Percentiles rank a stretch among this genome's conserved stretches.
Conservation (phyloP, 2,113 vertebrate species). For the Pardalotus punctatus region DNA sequence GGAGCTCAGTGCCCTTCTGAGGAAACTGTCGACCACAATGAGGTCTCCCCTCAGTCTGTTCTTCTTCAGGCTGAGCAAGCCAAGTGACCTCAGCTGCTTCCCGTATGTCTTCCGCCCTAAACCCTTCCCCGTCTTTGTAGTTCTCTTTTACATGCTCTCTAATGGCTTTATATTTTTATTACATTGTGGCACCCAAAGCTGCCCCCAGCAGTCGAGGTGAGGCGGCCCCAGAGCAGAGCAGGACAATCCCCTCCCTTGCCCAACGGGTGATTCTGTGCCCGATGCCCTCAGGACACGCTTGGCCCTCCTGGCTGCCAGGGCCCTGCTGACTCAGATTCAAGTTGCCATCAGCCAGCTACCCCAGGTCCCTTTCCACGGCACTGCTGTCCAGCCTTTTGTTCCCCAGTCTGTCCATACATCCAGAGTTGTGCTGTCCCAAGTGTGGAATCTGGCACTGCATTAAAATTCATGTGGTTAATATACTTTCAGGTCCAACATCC, state of each 20-base stretch:
- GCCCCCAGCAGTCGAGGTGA: not conserved
- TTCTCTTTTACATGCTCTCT: not conserved
- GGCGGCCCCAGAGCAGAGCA: accelerated
- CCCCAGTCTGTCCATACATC: accelerated
- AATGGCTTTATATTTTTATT: no score
- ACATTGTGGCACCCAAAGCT: not conserved
- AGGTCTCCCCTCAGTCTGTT: not conserved
- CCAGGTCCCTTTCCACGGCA: accelerated
- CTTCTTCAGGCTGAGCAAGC: not conserved
- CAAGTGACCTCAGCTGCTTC: not conserved
- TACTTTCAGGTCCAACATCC: not conserved
- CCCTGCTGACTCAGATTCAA: accelerated
- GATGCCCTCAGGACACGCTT: not conserved
- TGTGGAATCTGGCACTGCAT: no score
- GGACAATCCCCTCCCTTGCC: not conserved
- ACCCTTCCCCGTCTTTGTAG: not conserved
- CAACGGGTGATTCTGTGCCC: accelerated
- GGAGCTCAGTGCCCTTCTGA: not conserved
- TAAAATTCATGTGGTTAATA: not conserved
- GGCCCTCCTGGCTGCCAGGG: not conserved
- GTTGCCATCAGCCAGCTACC: accelerated
- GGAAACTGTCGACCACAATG: no score
- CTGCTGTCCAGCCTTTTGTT: accelerated
- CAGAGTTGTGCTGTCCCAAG: not conserved
- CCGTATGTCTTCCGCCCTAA: not conserved